These are phyloP conservation scores for Melanaphis sacchari DNA, from an alignment of 1,140 invertebrate species.

Conservation along the genomic window DNA sequence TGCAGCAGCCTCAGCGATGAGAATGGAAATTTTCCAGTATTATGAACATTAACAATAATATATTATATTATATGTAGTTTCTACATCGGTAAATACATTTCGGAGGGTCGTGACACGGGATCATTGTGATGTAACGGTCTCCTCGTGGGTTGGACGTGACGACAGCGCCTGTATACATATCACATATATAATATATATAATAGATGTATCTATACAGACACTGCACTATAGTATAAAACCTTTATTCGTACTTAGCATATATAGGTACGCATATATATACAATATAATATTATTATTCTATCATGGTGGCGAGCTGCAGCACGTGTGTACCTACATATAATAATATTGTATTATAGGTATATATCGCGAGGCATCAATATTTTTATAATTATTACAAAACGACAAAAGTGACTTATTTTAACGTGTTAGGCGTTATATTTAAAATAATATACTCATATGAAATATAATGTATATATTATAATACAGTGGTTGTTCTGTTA, in stretches of 20 bases:
- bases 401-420: background rate
- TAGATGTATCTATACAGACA: background rate
- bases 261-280: background rate
- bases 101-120: constrained; percentile 37
- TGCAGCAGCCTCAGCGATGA: background rate
- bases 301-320: background rate
- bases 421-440: too few species aligned
- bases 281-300: background rate
- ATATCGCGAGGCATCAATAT: background rate
- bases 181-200: background rate
- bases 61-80: constrained; percentile 29
- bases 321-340: background rate
- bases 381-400: background rate
- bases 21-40: constrained; percentile 46
- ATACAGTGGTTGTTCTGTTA: background rate
- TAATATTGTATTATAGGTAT: background rate
- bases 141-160: constrained; percentile 19
- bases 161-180: background rate
- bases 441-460: background rate
- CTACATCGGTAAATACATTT: constrained; percentile 48
- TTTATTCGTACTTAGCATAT: too few species aligned
- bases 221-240: background rate
- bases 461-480: background rate
- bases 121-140: constrained; percentile 52
- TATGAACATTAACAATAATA: constrained; percentile 29